Evolutionary conservation across 1,140 invertebrate genomes (phyloP), one percentile per base, ranked within the genome.

Genomic region (Zaprionus lachaisei): DNA sequence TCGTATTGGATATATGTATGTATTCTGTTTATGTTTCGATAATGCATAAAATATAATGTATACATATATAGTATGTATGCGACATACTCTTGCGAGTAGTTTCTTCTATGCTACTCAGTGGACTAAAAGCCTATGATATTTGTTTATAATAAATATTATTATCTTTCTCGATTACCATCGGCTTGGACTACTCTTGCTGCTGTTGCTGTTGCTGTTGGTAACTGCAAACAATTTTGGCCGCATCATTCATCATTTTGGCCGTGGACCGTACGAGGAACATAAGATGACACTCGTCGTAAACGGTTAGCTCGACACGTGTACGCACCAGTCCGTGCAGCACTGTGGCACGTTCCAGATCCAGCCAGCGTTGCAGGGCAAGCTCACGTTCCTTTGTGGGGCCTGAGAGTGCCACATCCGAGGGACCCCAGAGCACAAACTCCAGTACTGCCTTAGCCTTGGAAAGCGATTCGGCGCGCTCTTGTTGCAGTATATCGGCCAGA

Each of bases 391-490:
- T 94, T 0, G 94, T 94, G 1, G 95, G 95, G 6, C 94, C 94
- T 0, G 95, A 95, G 12, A 96, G 93, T 0, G 95, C 94, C 1
- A 96, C 95, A 82, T 97, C 96, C 12, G 96, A 94, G 1, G 97
- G 97, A 4, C 97, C 97, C 96, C 97, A 98, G 2, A 98, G 93
- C 71, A 96, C 96, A 81, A 96, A 97, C 86, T 98, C 97, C 28
- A 98, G 91, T 0, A 97, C 94, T 0, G 96, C 95, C 92, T 97
- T 97, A 20, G 90, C 80, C 68, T 92, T 93, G 20, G 95, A 95
- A 26, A 98, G 87, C 2, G 96, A 96, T 31, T 96, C 94, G 0
- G 96, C 95, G 26, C 95, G 94, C 86, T 96, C 96, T 84, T 96
- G 95, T 74, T 94, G 94, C 17, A 97, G 91, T 11, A 97, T 92